Evolutionary conservation across 1,140 invertebrate genomes (phyloP).

Genomic region (Drosophila chauvacae): DNA sequence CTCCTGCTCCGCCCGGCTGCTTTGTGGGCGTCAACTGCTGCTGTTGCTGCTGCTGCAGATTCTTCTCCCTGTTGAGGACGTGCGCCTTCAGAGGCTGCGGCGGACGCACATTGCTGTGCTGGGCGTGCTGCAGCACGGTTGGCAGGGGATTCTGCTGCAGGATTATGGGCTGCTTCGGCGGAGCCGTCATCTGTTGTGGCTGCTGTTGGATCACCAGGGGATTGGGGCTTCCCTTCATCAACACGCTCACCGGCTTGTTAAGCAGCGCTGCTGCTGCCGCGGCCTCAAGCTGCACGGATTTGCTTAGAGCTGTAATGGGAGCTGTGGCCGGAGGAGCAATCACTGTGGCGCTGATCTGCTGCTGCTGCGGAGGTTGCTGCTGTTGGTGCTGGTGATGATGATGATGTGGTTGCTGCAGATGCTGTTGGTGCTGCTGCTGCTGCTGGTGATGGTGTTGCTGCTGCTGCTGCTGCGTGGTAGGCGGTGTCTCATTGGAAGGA

Average conservation of each 20-base stretch:
- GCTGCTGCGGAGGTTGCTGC: slow-evolving; percentile 30
- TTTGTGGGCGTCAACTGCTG: slow-evolving; percentile 56
- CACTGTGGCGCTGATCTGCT: slow-evolving; percentile 56
- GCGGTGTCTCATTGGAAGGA: slow-evolving; percentile 47
- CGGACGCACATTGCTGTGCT: slow-evolving; percentile 66
- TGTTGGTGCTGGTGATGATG: slow-evolving; percentile 25
- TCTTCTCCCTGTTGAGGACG: slow-evolving; percentile 78
- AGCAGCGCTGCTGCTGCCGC: slow-evolving; percentile 50
- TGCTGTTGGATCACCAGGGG: slow-evolving; percentile 60
- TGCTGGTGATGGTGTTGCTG: slow-evolving; percentile 21
- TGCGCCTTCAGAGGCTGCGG: slow-evolving; percentile 77
- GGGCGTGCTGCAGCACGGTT: slow-evolving; percentile 68
- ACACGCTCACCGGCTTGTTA: slow-evolving; percentile 75
- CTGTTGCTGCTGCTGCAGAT: slow-evolving; percentile 60
- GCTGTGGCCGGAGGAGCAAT: slow-evolving; percentile 47
- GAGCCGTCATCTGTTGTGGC: slow-evolving; percentile 27
- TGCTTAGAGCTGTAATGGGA: slow-evolving; percentile 64
- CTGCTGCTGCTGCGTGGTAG: slow-evolving; percentile 34
- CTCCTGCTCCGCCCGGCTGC: slow-evolving; percentile 18
- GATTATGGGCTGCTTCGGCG: slow-evolving; percentile 65
- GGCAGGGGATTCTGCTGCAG: slow-evolving; percentile 66
- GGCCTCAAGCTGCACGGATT: slow-evolving; percentile 59
- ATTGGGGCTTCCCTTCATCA: slow-evolving; percentile 67
- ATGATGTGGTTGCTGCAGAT: slow-evolving; percentile 43
- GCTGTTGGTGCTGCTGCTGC: slow-evolving; percentile 15